phyloP scores from a whole-genome alignment of 2,113 vertebrate genomes.

The Bagarius yarrelli region DNA sequence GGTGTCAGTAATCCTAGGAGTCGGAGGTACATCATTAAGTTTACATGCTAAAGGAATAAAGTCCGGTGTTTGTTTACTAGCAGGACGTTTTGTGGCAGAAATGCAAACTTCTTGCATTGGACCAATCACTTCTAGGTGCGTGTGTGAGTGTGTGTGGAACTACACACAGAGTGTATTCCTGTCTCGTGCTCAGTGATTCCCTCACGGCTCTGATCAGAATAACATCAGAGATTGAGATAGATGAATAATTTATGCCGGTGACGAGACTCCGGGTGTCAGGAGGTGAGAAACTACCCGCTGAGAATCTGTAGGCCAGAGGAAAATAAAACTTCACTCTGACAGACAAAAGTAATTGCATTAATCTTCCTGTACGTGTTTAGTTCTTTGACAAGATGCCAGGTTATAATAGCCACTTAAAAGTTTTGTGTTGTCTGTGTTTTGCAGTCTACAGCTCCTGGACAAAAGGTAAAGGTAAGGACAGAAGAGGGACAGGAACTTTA shows the following conservation, averaged over 20 bases:
- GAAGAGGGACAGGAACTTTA: neutral
- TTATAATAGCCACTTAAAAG: too few relatives aligned
- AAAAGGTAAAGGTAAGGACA: neutral
- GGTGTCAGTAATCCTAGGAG: too few relatives aligned
- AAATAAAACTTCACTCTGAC: neutral
- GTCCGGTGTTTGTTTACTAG: too few relatives aligned
- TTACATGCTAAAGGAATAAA: too few relatives aligned
- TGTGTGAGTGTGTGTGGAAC: neutral
- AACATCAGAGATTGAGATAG: neutral
- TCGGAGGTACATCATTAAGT: neutral
- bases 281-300: constrained; percentile 1
- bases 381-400: neutral
- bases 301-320: neutral
- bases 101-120: neutral
- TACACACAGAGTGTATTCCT: neutral
- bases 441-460: too few relatives aligned
- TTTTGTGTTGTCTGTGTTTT: neutral
- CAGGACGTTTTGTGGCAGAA: too few relatives aligned
- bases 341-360: neutral
- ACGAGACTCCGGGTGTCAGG: neutral
- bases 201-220: constrained; percentile 11
- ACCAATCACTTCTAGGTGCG: neutral
- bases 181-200: neutral
- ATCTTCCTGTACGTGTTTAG: neutral
- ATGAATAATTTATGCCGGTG: constrained; percentile 4